A percentile compares a stretch with the other conserved stretches of the same genome.
Conservation (phyloP, 1,140 invertebrate species). For the Zaprionus tsacasi region DNA sequence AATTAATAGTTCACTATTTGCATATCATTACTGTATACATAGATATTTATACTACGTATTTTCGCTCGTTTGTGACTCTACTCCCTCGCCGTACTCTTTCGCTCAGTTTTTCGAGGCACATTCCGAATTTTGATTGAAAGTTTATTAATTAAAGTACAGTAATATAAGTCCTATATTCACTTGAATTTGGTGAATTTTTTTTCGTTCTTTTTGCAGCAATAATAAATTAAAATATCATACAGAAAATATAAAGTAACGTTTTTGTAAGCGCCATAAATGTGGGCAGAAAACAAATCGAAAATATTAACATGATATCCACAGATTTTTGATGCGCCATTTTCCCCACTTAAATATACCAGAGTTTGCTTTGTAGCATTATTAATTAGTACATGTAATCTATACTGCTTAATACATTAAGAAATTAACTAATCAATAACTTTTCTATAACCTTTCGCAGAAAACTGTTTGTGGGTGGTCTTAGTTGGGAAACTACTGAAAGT, state of each 20-base stretch:
- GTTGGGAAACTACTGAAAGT: conserved; percentile 99
- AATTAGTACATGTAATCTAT: conserved; percentile 33
- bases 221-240: conserved; percentile 58
- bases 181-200: conserved; percentile 80
- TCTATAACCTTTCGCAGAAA: conserved; percentile 90
- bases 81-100: conserved; percentile 77
- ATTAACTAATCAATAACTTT: conserved; percentile 39
- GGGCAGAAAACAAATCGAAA: conserved; percentile 44
- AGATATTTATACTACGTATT: conserved; percentile 51
- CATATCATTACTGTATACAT: conserved; percentile 50
- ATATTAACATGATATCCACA: conserved; percentile 47
- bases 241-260: conserved; percentile 61
- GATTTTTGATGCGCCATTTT: conserved; percentile 27
- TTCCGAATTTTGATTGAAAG: conserved; percentile 71
- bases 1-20: conserved; percentile 64
- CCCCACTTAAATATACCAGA: conserved; percentile 25
- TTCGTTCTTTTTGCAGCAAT: conserved; percentile 73
- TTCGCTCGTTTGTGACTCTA: conserved; percentile 78
- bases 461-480: conserved; percentile 98
- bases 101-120: conserved; percentile 73
- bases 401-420: not conserved
- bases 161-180: conserved; percentile 54
- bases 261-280: conserved; percentile 48
- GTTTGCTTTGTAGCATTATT: conserved; percentile 48
- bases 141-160: conserved; percentile 68